A percentile compares a stretch with the other conserved stretches of the same genome.
These are phyloP conservation scores for Limnephilus auricula DNA, from an alignment of 2,888 invertebrate species.

Conservation along the genomic window DNA sequence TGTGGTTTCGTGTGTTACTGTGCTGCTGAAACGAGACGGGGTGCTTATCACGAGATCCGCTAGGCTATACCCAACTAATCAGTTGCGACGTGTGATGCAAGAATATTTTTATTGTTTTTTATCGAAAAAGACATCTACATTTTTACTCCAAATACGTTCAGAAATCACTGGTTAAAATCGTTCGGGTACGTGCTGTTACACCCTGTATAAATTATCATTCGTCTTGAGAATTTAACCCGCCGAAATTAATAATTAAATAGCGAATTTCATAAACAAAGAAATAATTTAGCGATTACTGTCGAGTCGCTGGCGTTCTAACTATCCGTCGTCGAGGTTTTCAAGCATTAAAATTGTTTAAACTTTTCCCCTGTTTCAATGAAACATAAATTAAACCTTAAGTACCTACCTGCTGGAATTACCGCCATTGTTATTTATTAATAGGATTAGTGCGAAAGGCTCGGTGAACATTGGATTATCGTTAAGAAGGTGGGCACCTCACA, in stretches of 20 bases:
- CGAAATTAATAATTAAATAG: neutral
- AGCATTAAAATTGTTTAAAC: neutral
- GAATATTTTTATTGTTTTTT: too few species aligned
- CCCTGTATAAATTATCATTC: neutral
- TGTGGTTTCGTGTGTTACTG: too few species aligned
- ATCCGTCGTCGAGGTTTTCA: neutral
- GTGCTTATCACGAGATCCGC: too few species aligned
- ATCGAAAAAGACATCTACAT: too few species aligned
- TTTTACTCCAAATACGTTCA: too few species aligned
- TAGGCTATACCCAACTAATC: too few species aligned
- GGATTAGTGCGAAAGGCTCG: constrained; percentile 7
- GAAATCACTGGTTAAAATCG: too few species aligned
- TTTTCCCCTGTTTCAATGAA: constrained; percentile 15
- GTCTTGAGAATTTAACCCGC: neutral
- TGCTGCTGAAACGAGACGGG: too few species aligned
- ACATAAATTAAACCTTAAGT: constrained; percentile 13
- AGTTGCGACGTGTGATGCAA: too few species aligned
- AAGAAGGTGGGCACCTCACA: neutral
- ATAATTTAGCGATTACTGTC: constrained; percentile 16
- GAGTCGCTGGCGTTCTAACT: neutral
- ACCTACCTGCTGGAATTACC: neutral
- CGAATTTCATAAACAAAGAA: constrained; percentile 14
- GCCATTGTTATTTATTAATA: neutral
- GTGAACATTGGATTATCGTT: constrained; percentile 5
- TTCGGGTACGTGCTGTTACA: too few species aligned